phyloP scores from a whole-genome alignment of 2,113 vertebrate species.

The Geococcyx californianus region DNA sequence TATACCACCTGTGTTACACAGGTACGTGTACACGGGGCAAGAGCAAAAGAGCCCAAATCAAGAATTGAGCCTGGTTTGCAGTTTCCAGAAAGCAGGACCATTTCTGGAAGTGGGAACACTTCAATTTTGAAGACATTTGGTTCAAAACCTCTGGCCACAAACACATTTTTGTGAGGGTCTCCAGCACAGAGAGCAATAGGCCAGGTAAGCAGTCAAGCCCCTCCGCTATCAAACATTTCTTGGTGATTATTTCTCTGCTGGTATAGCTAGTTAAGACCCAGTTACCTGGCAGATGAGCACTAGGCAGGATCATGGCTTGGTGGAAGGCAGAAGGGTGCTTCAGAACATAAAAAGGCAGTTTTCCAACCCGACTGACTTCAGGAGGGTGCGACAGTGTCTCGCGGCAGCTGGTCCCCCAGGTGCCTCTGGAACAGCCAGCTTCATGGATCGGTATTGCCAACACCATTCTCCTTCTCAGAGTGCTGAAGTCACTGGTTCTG shows the following conservation, averaged over 20 bases:
- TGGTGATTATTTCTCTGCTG: not conserved
- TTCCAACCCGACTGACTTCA: accelerated
- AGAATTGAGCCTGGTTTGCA: not conserved
- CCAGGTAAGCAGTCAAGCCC: not conserved
- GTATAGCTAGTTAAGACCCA: not conserved
- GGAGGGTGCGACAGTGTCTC: not conserved
- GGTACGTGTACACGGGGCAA: accelerated
- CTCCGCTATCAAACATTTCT: accelerated
- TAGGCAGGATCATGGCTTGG: accelerated
- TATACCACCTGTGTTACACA: accelerated
- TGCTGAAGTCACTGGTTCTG: not conserved
- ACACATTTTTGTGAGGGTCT: not conserved
- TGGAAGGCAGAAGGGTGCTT: not conserved
- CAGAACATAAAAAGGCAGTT: not conserved
- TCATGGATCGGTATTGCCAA: accelerated
- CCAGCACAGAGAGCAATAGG: accelerated
- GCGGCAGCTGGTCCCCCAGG: accelerated
- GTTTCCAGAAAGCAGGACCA: not conserved
- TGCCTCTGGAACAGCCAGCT: not conserved
- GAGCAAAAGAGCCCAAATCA: not conserved
- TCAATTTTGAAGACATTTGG: no score
- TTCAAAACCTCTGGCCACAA: not conserved
- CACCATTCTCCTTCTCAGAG: not conserved
- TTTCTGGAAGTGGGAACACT: not conserved
- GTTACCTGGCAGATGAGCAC: not conserved